Evolutionary conservation across 30 jellyfish, hydroid and myxozoan genomes (phyloP).

Genomic region (Mastigias papua): DNA sequence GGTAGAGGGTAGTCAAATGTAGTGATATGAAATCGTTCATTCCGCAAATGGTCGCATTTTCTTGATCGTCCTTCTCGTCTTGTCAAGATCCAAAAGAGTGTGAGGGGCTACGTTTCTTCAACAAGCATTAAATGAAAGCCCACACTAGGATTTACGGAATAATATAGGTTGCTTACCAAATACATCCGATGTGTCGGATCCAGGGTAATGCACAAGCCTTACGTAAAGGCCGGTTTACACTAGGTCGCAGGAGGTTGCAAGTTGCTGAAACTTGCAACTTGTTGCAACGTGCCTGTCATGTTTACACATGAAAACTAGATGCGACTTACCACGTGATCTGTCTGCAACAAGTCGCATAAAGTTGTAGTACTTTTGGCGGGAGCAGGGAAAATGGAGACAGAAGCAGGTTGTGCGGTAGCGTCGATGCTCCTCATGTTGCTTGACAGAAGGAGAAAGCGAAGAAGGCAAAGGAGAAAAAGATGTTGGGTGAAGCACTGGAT

Average conservation of each 20-base stretch:
- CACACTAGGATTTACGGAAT: too few relatives aligned
- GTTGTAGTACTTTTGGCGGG: slow-evolving; percentile 22
- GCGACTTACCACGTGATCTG: neutral
- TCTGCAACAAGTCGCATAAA: slow-evolving; percentile 16
- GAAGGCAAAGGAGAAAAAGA: slow-evolving; percentile 3
- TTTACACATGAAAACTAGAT: slow-evolving; percentile 11
- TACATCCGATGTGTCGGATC: too few relatives aligned
- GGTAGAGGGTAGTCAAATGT: too few relatives aligned
- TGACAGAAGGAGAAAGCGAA: neutral
- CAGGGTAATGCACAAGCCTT: too few relatives aligned
- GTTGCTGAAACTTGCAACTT: slow-evolving; percentile 32
- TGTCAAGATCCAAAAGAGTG: too few relatives aligned
- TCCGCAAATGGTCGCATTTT: too few relatives aligned
- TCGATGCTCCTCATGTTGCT: slow-evolving; percentile 1
- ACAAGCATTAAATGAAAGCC: too few relatives aligned
- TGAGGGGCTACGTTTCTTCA: too few relatives aligned
- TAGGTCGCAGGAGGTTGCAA: slow-evolving; percentile 12
- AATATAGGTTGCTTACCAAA: too few relatives aligned
- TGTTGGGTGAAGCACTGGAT: slow-evolving; percentile 41
- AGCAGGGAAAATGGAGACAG: slow-evolving; percentile 10
- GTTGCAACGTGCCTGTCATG: slow-evolving; percentile 18
- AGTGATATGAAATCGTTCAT: too few relatives aligned
- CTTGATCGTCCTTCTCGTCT: too few relatives aligned
- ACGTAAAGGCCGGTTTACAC: slow-evolving; percentile 19
- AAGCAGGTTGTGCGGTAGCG: slow-evolving; percentile 12